Evolutionary conservation across 1,140 invertebrate species (phyloP).

Genomic region (Papilio polytes): DNA sequence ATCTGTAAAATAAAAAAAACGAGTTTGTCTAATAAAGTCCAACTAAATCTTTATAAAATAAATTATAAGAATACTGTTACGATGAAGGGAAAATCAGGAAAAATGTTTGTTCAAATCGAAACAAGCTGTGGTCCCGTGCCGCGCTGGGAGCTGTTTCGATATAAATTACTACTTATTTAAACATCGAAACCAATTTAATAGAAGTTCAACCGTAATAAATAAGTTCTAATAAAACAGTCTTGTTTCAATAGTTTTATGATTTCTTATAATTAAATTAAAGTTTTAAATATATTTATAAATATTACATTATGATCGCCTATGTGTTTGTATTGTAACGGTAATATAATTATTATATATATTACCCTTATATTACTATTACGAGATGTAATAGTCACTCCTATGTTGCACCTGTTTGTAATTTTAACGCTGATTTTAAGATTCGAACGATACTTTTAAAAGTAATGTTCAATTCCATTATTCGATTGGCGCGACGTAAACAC

Average conservation of each 20-base stretch:
- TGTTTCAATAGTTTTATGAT: neutral
- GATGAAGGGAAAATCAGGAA: neutral
- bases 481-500: neutral
- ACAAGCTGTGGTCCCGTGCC: neutral
- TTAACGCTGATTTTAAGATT: neutral
- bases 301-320: too few relatives aligned
- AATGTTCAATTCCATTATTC: neutral
- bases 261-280: neutral
- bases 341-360: too few relatives aligned
- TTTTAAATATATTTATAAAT: too few relatives aligned
- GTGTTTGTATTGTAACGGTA: too few relatives aligned
- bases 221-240: neutral
- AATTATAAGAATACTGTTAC: neutral
- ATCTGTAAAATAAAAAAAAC: neutral
- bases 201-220: neutral
- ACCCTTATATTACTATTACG: too few relatives aligned
- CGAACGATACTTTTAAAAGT: neutral
- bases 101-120: conserved; percentile 8
- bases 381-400: neutral
- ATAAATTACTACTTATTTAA: neutral
- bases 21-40: neutral
- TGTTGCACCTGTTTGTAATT: neutral
- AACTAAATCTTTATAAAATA: neutral
- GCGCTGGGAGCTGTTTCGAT: neutral
- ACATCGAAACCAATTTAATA: neutral